Evolutionary conservation across 2,888 invertebrate genomes (phyloP).

Genomic region (Microplitis manilae): DNA sequence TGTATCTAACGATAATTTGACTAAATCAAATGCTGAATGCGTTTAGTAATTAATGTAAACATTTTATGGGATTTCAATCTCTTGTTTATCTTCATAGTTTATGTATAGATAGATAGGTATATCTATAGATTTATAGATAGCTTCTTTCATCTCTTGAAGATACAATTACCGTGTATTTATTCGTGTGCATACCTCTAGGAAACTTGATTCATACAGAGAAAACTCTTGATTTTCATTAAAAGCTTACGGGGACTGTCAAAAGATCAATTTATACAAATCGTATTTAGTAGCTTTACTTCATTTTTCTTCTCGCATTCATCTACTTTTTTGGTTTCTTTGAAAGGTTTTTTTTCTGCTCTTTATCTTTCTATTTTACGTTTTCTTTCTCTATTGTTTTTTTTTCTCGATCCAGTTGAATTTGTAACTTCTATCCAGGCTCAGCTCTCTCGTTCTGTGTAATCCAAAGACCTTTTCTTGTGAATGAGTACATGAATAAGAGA

Average conservation of each 20-base stretch:
- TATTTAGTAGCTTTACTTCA: constrained; percentile 30
- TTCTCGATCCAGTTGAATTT: constrained; percentile 42
- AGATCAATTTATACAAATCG: constrained; percentile 45
- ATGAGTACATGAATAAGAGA: constrained; percentile 13
- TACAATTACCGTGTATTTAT: constrained; percentile 7
- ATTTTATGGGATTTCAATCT: not conserved
- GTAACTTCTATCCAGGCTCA: constrained; percentile 31
- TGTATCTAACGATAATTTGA: not conserved
- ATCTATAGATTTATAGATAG: not conserved
- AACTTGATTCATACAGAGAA: constrained; percentile 23
- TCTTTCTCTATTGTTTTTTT: constrained; percentile 10
- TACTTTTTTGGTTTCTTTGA: constrained; percentile 8
- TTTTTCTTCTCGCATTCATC: constrained; percentile 13
- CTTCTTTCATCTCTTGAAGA: not conserved
- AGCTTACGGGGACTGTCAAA: constrained; percentile 42
- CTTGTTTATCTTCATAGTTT: not conserved
- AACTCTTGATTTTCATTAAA: constrained; percentile 45
- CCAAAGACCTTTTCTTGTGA: constrained; percentile 13
- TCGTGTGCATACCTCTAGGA: not conserved
- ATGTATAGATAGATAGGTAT: not conserved
- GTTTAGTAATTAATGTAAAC: constrained; percentile 10
- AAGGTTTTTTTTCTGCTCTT: not conserved
- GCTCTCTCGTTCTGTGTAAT: constrained; percentile 32
- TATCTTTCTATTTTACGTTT: not conserved
- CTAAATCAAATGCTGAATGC: constrained; percentile 6